Percentiles rank a stretch among this genome's conserved stretches.
phyloP scores from a whole-genome alignment of 2,797 vertebrate species.

The Otolemur crassicaudatus region DNA sequence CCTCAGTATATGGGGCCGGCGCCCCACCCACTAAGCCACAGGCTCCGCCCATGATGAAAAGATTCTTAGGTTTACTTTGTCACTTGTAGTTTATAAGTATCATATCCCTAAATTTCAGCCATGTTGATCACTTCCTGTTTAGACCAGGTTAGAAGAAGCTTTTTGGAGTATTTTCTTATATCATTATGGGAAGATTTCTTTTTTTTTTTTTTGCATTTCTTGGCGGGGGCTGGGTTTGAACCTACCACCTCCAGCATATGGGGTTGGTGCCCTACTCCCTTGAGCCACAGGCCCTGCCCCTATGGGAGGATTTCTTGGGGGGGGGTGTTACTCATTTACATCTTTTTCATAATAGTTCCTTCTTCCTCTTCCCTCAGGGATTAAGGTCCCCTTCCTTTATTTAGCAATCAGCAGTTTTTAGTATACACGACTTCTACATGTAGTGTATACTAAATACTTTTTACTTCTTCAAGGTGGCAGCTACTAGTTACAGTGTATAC shows the following conservation, averaged over 20 bases:
- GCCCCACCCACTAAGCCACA: too few species aligned
- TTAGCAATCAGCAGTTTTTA: conserved; percentile 19
- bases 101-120: not conserved
- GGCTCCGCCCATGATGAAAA: not conserved
- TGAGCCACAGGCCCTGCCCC: too few species aligned
- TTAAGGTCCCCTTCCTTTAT: not conserved
- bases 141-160: not conserved
- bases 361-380: not conserved
- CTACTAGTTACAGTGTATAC: not conserved
- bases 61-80: not conserved
- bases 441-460: too few species aligned
- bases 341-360: not conserved
- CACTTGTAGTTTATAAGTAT: conserved; percentile 9
- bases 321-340: conserved; percentile 10
- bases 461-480: too few species aligned
- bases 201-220: not conserved
- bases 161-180: conserved; percentile 21
- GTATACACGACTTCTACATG: not conserved
- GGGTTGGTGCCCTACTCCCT: too few species aligned
- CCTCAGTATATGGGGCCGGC: too few species aligned
- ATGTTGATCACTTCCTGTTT: conserved; percentile 2
- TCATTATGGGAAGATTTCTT: not conserved
- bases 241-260: too few species aligned
- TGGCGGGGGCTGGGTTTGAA: too few species aligned
- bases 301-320: not conserved